Evolutionary conservation across 2,797 vertebrate genomes (phyloP).

Genomic region (Crenichthys baileyi): DNA sequence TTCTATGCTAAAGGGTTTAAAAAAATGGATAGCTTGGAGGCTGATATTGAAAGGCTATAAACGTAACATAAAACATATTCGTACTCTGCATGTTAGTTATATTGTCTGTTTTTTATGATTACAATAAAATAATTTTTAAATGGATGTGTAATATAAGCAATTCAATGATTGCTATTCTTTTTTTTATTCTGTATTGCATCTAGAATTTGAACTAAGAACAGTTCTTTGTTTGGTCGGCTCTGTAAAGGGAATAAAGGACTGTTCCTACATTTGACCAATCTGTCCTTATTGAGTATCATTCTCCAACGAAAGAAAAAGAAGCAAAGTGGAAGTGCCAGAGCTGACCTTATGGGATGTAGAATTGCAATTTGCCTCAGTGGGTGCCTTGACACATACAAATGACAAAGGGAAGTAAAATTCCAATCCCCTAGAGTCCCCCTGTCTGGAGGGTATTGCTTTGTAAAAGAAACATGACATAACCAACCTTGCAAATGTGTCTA

Average conservation of each 20-base stretch:
- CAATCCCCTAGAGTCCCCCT: constrained; percentile 69
- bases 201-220: constrained; percentile 42
- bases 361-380: constrained; percentile 75
- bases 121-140: background rate
- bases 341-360: constrained; percentile 77
- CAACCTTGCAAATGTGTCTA: constrained; percentile 77
- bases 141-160: background rate
- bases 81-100: background rate
- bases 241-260: constrained; percentile 53
- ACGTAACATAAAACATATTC: background rate
- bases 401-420: constrained; percentile 68
- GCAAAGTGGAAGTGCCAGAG: constrained; percentile 61
- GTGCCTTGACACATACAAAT: constrained; percentile 78
- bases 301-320: constrained; percentile 63
- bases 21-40: background rate
- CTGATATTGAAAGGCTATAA: background rate
- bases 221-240: constrained; percentile 52
- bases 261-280: constrained; percentile 48
- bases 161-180: background rate
- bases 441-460: constrained; percentile 74
- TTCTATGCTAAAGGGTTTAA: background rate
- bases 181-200: constrained; percentile 18
- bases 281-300: constrained; percentile 66
- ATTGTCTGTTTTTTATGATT: background rate
- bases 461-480: constrained; percentile 78